These are phyloP conservation scores for Cynopterus brachyotis DNA, from an alignment of 2,113 vertebrate species.

Conservation along the genomic window DNA sequence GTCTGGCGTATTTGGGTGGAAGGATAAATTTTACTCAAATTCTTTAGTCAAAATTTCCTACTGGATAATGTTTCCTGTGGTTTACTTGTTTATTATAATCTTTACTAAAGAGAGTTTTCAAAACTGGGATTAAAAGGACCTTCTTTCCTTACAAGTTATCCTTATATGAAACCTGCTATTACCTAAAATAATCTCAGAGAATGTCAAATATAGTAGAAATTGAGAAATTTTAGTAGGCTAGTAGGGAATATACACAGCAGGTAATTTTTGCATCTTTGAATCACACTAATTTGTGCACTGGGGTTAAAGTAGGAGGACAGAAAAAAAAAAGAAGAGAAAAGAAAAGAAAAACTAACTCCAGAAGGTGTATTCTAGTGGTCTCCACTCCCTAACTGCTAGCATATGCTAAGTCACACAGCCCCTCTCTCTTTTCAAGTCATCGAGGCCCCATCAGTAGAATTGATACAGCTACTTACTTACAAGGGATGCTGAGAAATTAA, in stretches of 20 bases:
- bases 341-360: not conserved
- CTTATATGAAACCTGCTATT: not conserved
- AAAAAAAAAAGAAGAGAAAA: not conserved
- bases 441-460: not conserved
- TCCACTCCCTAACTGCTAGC: not conserved
- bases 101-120: not conserved
- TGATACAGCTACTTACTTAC: conserved; percentile 27
- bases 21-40: not conserved
- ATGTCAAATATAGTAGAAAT: not conserved
- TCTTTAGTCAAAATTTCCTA: not conserved
- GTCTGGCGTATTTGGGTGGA: not conserved
- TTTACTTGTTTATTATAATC: not conserved
- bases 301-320: not conserved
- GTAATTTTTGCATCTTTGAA: not conserved
- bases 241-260: not conserved
- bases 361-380: not conserved
- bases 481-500: conserved; percentile 44
- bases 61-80: not conserved
- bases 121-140: not conserved
- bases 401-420: not conserved
- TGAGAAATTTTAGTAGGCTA: not conserved
- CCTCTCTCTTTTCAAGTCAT: not conserved
- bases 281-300: not conserved
- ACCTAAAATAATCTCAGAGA: not conserved
- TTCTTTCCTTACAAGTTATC: not conserved